Conservation (phyloP, 2,888 invertebrate genomes). For the Polymixis flavicincta region DNA sequence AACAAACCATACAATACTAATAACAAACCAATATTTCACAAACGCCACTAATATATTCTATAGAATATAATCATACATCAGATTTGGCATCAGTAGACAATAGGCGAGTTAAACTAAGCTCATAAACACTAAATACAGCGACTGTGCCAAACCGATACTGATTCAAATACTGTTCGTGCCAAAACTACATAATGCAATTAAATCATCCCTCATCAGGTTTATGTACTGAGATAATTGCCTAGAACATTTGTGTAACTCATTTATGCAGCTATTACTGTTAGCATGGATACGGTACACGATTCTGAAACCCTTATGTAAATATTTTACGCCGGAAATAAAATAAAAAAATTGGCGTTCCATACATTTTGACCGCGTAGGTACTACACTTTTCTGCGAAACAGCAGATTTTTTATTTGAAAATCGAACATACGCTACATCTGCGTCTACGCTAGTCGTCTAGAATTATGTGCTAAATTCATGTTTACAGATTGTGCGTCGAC, state of each 20-base stretch:
- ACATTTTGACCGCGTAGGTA: too few species aligned
- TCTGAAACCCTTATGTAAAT: too few species aligned
- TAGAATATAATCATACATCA: slow-evolving; percentile 46
- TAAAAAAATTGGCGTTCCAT: too few species aligned
- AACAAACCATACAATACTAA: too few species aligned
- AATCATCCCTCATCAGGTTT: slow-evolving; percentile 23
- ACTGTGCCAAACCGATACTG: slow-evolving; percentile 55
- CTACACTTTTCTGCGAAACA: too few species aligned
- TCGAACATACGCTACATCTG: too few species aligned
- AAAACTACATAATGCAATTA: slow-evolving; percentile 44
- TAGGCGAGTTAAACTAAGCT: slow-evolving; percentile 37
- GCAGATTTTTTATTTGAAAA: too few species aligned
- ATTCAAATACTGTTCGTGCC: slow-evolving; percentile 43
- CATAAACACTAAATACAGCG: slow-evolving; percentile 45
- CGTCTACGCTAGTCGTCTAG: too few species aligned
- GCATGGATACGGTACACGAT: too few species aligned
- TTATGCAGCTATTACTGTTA: not conserved
- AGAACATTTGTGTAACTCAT: not conserved
- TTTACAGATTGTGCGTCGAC: too few species aligned
- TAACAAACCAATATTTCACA: slow-evolving; percentile 16
- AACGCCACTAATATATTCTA: slow-evolving; percentile 25
- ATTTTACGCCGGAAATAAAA: too few species aligned
- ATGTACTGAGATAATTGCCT: not conserved
- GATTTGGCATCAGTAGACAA: slow-evolving; percentile 54
- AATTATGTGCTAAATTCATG: too few species aligned